Evolutionary conservation across 2,797 vertebrate genomes (phyloP).

Genomic region (Centroberyx gerrardi): DNA sequence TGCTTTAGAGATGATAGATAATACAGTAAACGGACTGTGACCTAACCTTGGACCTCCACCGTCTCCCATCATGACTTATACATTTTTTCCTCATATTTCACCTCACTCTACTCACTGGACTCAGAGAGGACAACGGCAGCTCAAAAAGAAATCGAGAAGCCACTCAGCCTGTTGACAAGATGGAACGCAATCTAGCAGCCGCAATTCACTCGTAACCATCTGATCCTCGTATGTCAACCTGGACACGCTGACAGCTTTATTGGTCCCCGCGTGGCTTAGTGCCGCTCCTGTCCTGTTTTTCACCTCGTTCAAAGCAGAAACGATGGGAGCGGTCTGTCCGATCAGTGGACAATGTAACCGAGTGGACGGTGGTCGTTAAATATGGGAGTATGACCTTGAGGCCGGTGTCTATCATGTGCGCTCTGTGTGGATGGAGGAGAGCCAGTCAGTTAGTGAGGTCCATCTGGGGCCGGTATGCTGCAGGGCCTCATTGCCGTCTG

Average conservation of each 20-base stretch:
- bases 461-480: conserved; percentile 50
- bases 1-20: neutral
- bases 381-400: conserved; percentile 60
- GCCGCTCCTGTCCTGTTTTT: conserved; percentile 29
- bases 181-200: conserved; percentile 17
- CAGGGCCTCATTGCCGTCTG: conserved; percentile 38
- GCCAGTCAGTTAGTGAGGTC: conserved; percentile 36
- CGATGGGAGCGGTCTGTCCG: conserved; percentile 38
- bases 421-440: neutral
- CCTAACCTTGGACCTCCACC: neutral
- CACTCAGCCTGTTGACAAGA: conserved; percentile 25
- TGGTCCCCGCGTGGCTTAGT: conserved; percentile 36
- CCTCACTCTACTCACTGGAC: neutral
- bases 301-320: conserved; percentile 40
- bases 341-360: conserved; percentile 40
- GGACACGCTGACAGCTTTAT: conserved; percentile 59
- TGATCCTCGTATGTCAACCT: conserved; percentile 3
- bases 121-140: neutral
- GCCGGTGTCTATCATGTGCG: neutral
- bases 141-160: conserved; percentile 25
- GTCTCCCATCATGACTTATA: no score
- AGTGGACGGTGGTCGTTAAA: conserved; percentile 62
- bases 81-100: neutral
- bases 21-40: neutral
- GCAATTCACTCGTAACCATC: neutral